Base-by-base conservation (phyloP, 2,113 vertebrate species). In the Struthio camelus region DNA sequence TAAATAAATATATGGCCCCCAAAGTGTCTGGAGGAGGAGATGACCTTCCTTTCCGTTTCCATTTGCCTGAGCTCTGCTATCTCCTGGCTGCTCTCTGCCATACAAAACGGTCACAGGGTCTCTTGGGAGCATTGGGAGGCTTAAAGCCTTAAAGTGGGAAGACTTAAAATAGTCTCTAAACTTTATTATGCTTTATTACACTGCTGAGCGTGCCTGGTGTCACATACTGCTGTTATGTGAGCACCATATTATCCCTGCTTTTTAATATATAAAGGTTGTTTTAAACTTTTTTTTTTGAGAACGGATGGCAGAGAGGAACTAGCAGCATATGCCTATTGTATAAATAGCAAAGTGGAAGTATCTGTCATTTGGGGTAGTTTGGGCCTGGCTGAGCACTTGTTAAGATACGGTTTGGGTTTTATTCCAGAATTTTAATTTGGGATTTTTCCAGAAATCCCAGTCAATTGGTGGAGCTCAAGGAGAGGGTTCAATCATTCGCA, bases 301-400 rank as follows among this genome's bases (percentile, higher is more conserved):
- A 69, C 62, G 40, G 23, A 17, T 69, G 34, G 53, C 65, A 82
- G 30, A 76, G 34, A 23, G 66, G 89, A 96, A 66, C n/a, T 66
- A 11, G n/a, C 23, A 89, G 34, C 81, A 87, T 91, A 95, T 91
- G 87, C 36, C 67, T 58, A 25, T 58, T 34, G 34, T 96, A 94
- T 70, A 96, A 96, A 96, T 80, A 93, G 53, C 44, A 28, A 56
- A 91, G 67, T 88, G 77, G 67, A 96, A 96, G 54, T 86, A 56
- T 93, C 71, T 87, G 53, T 80, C 36, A n/a, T 27, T 85, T 90
- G 75, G 59, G 64, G 59, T 80, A 95, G 64, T 87, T 89, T 72
- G 10, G 12, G 72, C 85, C 62, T 19, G 16, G 50, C 9, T 71
- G 71, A 79, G 59, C 53, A 59, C 17, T 82, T 72, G 19, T 16